These are phyloP conservation scores for Catocala fraxini DNA, from an alignment of 2,888 invertebrate genomes.

Conservation along the genomic window DNA sequence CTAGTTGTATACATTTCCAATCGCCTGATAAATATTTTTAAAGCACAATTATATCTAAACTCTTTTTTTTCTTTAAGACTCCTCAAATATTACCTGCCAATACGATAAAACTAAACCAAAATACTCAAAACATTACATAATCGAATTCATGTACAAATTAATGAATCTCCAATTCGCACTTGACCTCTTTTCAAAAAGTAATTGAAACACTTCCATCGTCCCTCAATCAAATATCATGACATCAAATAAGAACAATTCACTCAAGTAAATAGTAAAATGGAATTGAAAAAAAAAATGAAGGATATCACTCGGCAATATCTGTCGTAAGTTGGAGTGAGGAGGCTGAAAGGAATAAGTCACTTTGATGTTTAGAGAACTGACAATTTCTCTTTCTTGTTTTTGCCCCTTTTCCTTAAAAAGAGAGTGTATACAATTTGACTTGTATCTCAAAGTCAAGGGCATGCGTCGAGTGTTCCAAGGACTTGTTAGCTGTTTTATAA, in stretches of 20 bases:
- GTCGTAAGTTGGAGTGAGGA: constrained; percentile 10
- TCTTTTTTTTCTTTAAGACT: no score
- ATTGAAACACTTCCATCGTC: constrained; percentile 12
- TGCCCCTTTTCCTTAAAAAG: not conserved
- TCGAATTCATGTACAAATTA: no score
- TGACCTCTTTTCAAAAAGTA: constrained; percentile 8
- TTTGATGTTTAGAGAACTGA: constrained; percentile 13
- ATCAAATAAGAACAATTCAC: constrained; percentile 17
- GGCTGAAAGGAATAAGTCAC: constrained; percentile 12
- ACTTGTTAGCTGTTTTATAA: no score
- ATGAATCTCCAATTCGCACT: not conserved
- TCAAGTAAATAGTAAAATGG: constrained; percentile 13
- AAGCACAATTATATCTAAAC: no score
- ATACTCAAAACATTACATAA: no score
- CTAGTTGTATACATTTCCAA: no score
- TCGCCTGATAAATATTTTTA: no score
- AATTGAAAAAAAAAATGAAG: constrained; percentile 6
- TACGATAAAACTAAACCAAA: no score
- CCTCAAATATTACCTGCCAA: no score
- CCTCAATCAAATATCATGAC: constrained; percentile 10
- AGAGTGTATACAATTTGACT: not conserved
- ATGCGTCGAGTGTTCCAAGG: not conserved
- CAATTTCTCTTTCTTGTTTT: constrained; percentile 10
- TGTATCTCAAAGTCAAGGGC: not conserved
- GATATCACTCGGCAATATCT: constrained; percentile 1